Conservation (phyloP, 2,113 vertebrate genomes). For the Empidonax traillii region DNA sequence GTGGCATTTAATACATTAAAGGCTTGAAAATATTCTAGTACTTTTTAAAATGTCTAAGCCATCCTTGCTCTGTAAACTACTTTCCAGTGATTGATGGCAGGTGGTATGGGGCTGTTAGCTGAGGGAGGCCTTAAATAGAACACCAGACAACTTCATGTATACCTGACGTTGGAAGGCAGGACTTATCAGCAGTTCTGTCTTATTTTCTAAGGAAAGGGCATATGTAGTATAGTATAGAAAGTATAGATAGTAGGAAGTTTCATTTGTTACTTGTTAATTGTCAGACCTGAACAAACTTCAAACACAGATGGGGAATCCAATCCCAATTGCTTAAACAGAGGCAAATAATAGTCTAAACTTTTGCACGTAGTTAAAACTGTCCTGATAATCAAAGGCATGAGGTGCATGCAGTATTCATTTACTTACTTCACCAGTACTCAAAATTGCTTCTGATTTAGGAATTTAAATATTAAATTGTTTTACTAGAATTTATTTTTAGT, state of each 20-base stretch:
- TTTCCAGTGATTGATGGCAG: constrained; percentile 3
- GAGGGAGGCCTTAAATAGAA: neutral
- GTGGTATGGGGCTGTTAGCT: neutral
- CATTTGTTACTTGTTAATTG: neutral
- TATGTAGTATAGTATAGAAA: neutral
- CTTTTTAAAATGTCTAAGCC: neutral
- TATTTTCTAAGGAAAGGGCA: neutral
- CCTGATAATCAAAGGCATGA: neutral
- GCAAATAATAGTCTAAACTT: neutral
- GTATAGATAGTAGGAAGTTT: neutral
- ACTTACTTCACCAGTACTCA: neutral
- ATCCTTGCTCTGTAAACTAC: neutral
- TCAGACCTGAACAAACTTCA: neutral
- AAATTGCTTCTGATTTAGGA: neutral
- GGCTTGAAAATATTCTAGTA: neutral
- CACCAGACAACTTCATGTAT: neutral
- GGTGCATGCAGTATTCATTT: neutral
- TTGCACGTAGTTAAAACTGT: neutral
- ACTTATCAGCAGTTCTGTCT: constrained; percentile 21
- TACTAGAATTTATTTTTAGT: neutral
- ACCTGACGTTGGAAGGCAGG: neutral
- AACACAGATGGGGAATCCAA: neutral
- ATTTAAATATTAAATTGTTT: neutral
- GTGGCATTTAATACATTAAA: neutral
- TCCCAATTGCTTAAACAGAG: neutral